Base-by-base conservation (phyloP, 2,113 vertebrate genomes). In the Coturnix japonica region DNA sequence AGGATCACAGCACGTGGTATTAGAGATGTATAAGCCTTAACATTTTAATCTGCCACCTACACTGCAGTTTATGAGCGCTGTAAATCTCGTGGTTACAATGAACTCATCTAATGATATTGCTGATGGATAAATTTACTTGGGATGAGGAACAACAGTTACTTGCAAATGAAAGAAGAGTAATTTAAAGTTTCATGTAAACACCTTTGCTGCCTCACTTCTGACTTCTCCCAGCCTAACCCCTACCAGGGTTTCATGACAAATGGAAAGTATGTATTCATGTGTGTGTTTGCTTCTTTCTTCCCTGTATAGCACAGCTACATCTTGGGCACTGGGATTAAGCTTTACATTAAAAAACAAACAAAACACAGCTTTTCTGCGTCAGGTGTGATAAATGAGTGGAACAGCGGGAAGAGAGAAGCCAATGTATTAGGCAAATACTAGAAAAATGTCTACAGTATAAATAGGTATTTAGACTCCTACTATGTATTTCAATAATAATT, bases 81-180 rank as follows among this genome's bases (percentile, higher is more conserved):
- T 95, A 96, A 96, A 96, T 93, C 95, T 92, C 87, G 69, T 93
- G 92, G 95, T 96, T 95, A 87, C 67, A 95, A 96, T 96, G 96
- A 95, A 96, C 96, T 96, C 96, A 96, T 94, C 93, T 96, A 96
- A 96, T 95, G 95, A 95, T 96, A 94, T 94, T 96, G 96, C 96
- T 95, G 96, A 96, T 96, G 96, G 93, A 96, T 94, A 81, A 93
- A 96, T 96, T 95, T 61, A 95, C 95, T 91, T 23, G 91, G 89
- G 94, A 89, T 2, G 69, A 87, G 73, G 91, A 94, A 95, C 95
- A 95, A 89, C 94, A 94, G 95, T 95, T 96, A 87, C 92, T 57
- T 93, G 95, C 78, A 95, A 95, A 91, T 91, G 95, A 96, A 95
- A 95, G 92, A 73, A 84, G 92, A 87, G 91, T 12, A 95, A 94